These are phyloP conservation scores for Varanus komodoensis DNA, from an alignment of 2,113 vertebrate species.

Conservation along the genomic window DNA sequence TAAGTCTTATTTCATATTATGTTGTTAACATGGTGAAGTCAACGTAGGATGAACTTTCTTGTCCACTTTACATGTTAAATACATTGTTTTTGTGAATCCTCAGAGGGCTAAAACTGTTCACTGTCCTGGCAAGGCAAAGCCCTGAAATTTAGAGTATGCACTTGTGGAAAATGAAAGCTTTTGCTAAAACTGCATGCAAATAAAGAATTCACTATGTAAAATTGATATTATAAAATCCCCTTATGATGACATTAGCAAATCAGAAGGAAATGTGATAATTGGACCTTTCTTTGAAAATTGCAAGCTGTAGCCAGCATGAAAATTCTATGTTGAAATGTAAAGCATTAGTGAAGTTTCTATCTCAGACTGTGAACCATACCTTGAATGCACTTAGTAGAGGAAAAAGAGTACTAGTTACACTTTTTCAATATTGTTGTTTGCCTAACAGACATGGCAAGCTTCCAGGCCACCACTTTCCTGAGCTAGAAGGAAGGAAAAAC, in stretches of 20 bases:
- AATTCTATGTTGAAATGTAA: background rate
- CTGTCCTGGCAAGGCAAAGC: background rate
- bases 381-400: background rate
- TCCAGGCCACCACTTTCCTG: too few relatives aligned
- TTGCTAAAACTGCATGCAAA: background rate
- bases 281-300: background rate
- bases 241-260: background rate
- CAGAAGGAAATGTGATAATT: background rate
- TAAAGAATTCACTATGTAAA: background rate
- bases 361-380: background rate
- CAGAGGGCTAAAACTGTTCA: background rate
- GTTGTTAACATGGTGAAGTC: background rate
- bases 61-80: background rate
- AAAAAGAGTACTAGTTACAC: background rate
- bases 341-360: background rate
- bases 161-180: background rate
- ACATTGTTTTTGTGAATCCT: background rate
- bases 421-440: background rate
- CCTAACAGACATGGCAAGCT: too few relatives aligned
- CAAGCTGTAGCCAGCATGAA: background rate
- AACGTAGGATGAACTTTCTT: background rate
- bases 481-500: too few relatives aligned
- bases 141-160: background rate
- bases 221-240: conserved; percentile 3
- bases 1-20: background rate